Percentiles rank a stretch among this genome's conserved stretches.
Conservation (phyloP, 2,113 vertebrate genomes). For the Cynopterus brachyotis region DNA sequence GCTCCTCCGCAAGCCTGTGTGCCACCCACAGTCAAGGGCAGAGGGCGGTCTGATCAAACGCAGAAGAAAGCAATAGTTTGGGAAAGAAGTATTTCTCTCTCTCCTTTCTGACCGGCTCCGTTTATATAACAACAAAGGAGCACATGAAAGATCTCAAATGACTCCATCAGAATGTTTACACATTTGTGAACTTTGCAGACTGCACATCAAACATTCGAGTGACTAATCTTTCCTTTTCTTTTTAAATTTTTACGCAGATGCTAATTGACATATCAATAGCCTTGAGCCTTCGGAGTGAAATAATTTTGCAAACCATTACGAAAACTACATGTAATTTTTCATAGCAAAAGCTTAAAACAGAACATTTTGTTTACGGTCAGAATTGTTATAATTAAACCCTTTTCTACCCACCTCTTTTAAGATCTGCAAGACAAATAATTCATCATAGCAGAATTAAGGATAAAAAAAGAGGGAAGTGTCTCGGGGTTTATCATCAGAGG, state of each 20-base stretch:
- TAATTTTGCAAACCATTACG: not conserved
- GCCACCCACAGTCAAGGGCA: not conserved
- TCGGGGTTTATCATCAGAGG: not conserved
- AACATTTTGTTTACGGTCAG: not conserved
- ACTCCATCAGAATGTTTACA: slow-evolving; percentile 35
- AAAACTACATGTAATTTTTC: not conserved
- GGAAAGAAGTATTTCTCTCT: not conserved
- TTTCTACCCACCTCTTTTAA: not conserved
- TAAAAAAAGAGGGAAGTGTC: not conserved
- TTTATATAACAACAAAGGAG: not conserved
- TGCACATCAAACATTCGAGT: not conserved
- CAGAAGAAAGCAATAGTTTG: not conserved
- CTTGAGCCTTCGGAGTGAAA: not conserved
- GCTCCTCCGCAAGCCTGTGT: not conserved
- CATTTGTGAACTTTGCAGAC: slow-evolving; percentile 24
- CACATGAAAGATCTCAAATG: slow-evolving; percentile 33
- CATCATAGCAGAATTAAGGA: not conserved
- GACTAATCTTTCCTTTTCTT: not conserved
- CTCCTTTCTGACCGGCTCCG: not conserved
- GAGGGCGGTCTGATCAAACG: not conserved
- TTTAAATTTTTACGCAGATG: not conserved
- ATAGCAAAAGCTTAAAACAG: not conserved
- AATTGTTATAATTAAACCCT: not conserved
- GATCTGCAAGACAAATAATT: not conserved
- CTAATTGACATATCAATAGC: not conserved